phyloP scores from a whole-genome alignment of 1,140 invertebrate species.

The Pseudomyrmex gracilis region DNA sequence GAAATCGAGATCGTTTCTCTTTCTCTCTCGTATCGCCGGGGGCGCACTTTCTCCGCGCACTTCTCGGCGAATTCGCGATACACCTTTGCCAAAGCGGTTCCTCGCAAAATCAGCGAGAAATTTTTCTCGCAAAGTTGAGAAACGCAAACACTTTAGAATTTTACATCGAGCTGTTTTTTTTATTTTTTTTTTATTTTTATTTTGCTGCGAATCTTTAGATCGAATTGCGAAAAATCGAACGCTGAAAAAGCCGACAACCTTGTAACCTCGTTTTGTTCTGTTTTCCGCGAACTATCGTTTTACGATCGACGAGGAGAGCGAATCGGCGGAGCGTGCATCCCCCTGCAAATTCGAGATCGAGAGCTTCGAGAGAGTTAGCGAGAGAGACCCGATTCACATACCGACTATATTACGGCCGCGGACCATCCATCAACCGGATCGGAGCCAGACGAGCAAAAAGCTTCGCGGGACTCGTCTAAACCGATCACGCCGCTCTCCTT shows the following conservation, averaged over 20 bases:
- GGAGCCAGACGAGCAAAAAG: conserved; percentile 67
- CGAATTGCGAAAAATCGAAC: no score
- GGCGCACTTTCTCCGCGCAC: background rate
- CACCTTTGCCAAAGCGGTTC: background rate
- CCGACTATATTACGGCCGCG: conserved; percentile 61
- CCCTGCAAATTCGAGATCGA: background rate
- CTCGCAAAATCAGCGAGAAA: conserved; percentile 1
- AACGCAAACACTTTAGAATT: background rate
- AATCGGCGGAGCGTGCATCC: conserved; percentile 2
- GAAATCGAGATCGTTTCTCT: conserved; percentile 59
- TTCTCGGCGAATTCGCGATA: background rate
- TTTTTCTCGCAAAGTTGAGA: conserved; percentile 4
- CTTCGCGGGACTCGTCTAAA: conserved; percentile 67
- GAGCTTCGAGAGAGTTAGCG: background rate
- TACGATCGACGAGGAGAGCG: conserved; percentile 9
- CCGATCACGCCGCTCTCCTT: conserved; percentile 60
- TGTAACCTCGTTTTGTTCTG: conserved; percentile 26
- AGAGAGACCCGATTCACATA: conserved; percentile 46
- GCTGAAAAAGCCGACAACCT: conserved; percentile 20
- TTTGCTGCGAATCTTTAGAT: no score
- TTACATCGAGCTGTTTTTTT: no score
- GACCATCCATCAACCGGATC: conserved; percentile 70
- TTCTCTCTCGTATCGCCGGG: conserved; percentile 1
- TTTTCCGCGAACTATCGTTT: conserved; percentile 2
- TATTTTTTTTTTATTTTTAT: no score